Conservation (phyloP, 2,888 invertebrate species). For the Chirona hameri region DNA sequence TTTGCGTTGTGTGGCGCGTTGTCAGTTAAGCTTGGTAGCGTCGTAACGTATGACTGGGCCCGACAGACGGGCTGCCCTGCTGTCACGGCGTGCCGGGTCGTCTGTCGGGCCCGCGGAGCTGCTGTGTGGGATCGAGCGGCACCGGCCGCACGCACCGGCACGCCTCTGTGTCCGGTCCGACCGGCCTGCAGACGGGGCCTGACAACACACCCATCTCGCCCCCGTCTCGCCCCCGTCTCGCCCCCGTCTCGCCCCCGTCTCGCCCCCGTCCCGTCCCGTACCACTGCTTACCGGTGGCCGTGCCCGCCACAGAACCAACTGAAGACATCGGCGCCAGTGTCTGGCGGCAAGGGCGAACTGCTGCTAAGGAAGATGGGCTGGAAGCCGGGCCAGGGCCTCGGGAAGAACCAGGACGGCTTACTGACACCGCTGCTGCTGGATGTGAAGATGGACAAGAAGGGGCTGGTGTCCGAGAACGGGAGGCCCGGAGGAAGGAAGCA, state of each 20-base stretch:
- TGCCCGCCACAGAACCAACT: conserved; percentile 71
- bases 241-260: no score
- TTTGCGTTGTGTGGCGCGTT: not conserved
- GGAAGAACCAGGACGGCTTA: conserved; percentile 89
- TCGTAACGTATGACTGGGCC: not conserved
- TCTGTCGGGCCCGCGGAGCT: not conserved
- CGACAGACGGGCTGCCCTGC: not conserved
- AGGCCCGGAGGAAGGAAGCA: not conserved
- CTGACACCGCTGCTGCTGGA: conserved; percentile 85
- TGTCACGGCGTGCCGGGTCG: not conserved
- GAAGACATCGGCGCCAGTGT: conserved; percentile 81
- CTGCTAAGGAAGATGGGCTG: conserved; percentile 98
- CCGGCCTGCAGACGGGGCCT: no score
- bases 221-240: no score
- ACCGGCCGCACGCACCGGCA: conserved; percentile 34
- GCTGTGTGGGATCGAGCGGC: not conserved
- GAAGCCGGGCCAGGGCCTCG: conserved; percentile 93
- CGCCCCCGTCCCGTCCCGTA: no score
- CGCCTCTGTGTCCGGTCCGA: no score
- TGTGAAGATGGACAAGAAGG: conserved; percentile 94
- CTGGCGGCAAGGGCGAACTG: conserved; percentile 94
- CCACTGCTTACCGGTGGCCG: no score
- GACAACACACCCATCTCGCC: no score
- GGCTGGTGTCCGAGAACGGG: conserved; percentile 46
- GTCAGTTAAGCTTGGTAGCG: conserved; percentile 3